phyloP scores from a whole-genome alignment of 2,113 vertebrate species.

The Glareola pratincola region DNA sequence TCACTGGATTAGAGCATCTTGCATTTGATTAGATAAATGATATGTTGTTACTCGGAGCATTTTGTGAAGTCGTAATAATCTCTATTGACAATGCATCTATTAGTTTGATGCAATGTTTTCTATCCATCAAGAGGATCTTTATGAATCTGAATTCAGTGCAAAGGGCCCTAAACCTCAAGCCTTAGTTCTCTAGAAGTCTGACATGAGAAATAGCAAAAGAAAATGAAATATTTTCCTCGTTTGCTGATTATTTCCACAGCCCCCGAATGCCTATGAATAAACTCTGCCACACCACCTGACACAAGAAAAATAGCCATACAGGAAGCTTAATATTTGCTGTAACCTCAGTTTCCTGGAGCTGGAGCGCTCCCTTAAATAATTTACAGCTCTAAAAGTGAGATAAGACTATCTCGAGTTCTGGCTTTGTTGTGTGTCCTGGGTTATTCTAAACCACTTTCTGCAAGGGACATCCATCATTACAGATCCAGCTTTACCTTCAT shows the following conservation, averaged over 20 bases:
- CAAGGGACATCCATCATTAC: conserved; percentile 52
- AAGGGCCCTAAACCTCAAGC: conserved; percentile 5
- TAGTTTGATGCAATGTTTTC: background rate
- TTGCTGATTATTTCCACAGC: conserved; percentile 50
- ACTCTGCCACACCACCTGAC: conserved; percentile 34
- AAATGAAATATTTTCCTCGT: conserved; percentile 48
- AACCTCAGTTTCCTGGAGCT: conserved; percentile 65
- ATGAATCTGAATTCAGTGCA: background rate
- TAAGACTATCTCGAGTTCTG: conserved; percentile 53
- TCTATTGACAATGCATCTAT: background rate
- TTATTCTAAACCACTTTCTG: conserved; percentile 39
- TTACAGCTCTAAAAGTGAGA: conserved; percentile 59
- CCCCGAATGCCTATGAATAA: conserved; percentile 40
- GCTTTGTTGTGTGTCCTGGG: background rate
- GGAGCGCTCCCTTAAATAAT: conserved; percentile 55
- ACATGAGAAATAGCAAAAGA: conserved; percentile 16
- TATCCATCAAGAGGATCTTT: background rate
- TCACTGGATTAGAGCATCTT: background rate
- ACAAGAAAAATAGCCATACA: conserved; percentile 60
- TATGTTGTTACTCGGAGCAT: background rate
- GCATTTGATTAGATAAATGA: background rate
- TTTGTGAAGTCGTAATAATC: background rate
- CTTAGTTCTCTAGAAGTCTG: conserved; percentile 3
- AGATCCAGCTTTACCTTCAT: conserved; percentile 43
- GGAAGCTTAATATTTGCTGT: conserved; percentile 62